These are phyloP conservation scores for Chironomus striatipennis DNA, from an alignment of 1,140 invertebrate genomes.

Conservation along the genomic window DNA sequence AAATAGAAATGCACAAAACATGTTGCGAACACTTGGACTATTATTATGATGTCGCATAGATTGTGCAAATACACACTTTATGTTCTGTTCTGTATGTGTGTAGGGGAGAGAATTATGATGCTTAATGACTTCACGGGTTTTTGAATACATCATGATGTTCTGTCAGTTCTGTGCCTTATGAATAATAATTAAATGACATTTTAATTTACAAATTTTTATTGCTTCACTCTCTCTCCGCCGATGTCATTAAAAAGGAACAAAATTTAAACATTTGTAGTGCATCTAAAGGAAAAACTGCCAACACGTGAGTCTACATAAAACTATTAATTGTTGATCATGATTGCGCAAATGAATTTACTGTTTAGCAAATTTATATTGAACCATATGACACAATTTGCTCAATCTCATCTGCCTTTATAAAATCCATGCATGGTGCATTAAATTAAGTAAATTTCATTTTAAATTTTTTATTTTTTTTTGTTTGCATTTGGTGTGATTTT, in stretches of 20 bases:
- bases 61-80: conserved; percentile 9
- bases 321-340: background rate
- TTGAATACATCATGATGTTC: background rate
- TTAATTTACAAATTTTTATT: conserved; percentile 2
- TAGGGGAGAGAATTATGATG: background rate
- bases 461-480: too few species aligned
- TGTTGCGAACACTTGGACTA: conserved; percentile 21
- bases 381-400: background rate
- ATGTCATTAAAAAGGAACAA: too few species aligned
- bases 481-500: too few species aligned
- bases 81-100: background rate
- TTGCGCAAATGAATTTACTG: background rate
- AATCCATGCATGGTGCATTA: too few species aligned
- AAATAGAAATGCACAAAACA: conserved; percentile 8
- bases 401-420: too few species aligned
- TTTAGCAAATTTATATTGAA: background rate
- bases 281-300: background rate
- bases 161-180: background rate
- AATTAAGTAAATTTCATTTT: too few species aligned
- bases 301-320: background rate
- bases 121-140: conserved; percentile 19
- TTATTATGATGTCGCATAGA: conserved; percentile 19
- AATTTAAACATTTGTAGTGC: too few species aligned
- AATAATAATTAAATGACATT: conserved; percentile 23
- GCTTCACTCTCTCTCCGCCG: background rate